A percentile compares a stretch with the other conserved stretches of the same genome.
phyloP scores from a whole-genome alignment of 2,888 invertebrate genomes.

The Drosophila monieri region DNA sequence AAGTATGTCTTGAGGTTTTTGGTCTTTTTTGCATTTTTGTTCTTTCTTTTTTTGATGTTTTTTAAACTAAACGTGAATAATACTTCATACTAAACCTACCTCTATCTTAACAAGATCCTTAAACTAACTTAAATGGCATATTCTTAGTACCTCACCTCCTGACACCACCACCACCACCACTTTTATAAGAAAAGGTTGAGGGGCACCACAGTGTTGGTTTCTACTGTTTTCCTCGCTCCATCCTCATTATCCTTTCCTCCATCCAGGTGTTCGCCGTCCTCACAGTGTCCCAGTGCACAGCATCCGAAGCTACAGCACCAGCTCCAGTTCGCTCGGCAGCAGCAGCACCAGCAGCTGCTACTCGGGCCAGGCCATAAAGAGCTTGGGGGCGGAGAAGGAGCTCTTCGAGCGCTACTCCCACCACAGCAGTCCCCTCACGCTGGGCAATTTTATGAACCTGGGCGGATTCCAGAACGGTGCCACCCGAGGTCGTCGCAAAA shows the following conservation, averaged over 20 bases:
- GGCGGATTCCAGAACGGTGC: not conserved
- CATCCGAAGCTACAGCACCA: not conserved
- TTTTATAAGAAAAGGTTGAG: no score
- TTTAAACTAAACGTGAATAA: no score
- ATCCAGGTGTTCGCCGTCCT: not conserved
- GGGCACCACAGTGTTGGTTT: no score
- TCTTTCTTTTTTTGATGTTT: no score
- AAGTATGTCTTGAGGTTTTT: no score
- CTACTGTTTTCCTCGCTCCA: not conserved
- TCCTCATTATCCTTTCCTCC: not conserved
- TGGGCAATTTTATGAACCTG: not conserved
- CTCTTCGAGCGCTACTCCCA: not conserved
- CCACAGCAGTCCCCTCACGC: not conserved
- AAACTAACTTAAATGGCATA: no score
- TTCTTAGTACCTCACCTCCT: no score
- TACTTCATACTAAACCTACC: no score
- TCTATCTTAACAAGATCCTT: no score
- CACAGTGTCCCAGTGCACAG: not conserved
- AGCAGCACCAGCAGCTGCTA: not conserved
- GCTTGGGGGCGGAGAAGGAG: not conserved
- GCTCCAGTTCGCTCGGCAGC: not conserved
- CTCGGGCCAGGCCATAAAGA: not conserved
- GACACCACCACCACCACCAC: no score
- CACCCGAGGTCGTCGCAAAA: not conserved
- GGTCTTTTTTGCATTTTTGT: no score